These are phyloP conservation scores for Eretmocerus hayati DNA, from an alignment of 2,888 invertebrate genomes.

Conservation along the genomic window DNA sequence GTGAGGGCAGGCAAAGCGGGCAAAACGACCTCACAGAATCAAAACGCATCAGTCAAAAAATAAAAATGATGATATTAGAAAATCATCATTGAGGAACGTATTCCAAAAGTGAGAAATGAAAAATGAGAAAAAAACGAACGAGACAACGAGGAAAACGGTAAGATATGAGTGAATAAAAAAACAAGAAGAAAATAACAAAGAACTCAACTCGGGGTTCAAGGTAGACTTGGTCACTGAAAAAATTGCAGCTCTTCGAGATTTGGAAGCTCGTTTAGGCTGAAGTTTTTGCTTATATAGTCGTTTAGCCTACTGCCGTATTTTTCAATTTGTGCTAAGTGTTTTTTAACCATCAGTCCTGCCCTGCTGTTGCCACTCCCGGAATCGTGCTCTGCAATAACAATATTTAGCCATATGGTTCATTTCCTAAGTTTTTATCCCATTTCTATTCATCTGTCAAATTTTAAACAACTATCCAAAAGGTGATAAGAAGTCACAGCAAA, in stretches of 20 bases:
- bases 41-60: too few species aligned
- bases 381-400: constrained; percentile 23
- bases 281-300: constrained; percentile 29
- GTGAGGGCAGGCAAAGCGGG: too few species aligned
- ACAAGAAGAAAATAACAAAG: constrained; percentile 6
- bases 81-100: too few species aligned
- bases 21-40: too few species aligned
- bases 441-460: too few species aligned
- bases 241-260: constrained; percentile 23
- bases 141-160: neutral
- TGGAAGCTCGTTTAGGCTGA: constrained; percentile 25
- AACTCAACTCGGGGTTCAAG: constrained; percentile 14
- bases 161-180: constrained; percentile 1
- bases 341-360: constrained; percentile 19
- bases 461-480: too few species aligned
- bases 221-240: constrained; percentile 21
- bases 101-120: neutral
- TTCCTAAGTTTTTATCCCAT: neutral
- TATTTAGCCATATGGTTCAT: too few species aligned
- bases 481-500: too few species aligned
- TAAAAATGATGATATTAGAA: too few species aligned
- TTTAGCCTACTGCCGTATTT: constrained; percentile 29
- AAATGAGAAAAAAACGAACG: neutral
- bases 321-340: constrained; percentile 25
- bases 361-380: constrained; percentile 18